Evolutionary conservation across 1,140 invertebrate species (phyloP), one percentile per base, ranked within the genome.

Genomic region (Drosophila ambigua): DNA sequence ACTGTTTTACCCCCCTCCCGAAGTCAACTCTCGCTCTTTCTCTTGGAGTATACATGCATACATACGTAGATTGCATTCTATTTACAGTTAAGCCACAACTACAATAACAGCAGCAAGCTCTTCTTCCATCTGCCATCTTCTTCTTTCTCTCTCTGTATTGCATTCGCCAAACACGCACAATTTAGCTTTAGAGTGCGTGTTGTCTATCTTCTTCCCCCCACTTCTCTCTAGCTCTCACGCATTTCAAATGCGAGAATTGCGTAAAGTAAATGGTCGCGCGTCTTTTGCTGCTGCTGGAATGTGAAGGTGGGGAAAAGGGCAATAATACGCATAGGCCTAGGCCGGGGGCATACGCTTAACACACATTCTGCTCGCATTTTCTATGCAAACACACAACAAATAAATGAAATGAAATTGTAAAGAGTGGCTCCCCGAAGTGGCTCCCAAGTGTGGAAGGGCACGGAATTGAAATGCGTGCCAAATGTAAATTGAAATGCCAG

Each of bases 361-460:
- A 87, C 71, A 88, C 82, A 88, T 88, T 61, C 55, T 77, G 52
- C 60, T 66, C 81, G 81, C 81, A 77, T 80, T 85, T 85, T 71
- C 73, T 65, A 66, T 77, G 62, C 72, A 61, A 73, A 60, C 54
- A 28, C 23, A 53, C 24, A 26, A 45, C 44, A 39, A 20, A 44
- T 39, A 20, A 24, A 16, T 20, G 35, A 55, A 5, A 50, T 15
- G 11, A 9, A 26, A 20, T 39, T 35, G 31, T 35, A 35, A 11
- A 35, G 31, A 35, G 31, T 35, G 31, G 9, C 60, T 31, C 2
- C 26, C 65, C 16, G 35, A 11, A 39, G 35, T 39, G 35, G 9
- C 60, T 31, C 2, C 26, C 65, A 66, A 39, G 35, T 39, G 35
- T 4, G 35, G 11, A 39, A 4, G 11, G 35, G 35, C 35, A 13